Evolutionary conservation across 92 coral and sea anemone species (phyloP).

Genomic region (Palythoa heliodiscus): DNA sequence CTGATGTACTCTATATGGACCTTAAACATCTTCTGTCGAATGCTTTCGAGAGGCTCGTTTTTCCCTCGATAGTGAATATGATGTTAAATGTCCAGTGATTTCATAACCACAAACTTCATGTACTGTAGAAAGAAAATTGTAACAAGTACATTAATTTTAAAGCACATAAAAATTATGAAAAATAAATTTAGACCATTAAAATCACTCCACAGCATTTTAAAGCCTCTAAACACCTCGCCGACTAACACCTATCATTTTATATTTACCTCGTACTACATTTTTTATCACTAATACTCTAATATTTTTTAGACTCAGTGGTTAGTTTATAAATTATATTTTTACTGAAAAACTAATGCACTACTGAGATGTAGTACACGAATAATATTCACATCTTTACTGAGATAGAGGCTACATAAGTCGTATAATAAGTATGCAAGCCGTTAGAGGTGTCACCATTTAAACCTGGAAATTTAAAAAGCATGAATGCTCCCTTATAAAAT

Average conservation of each 20-base stretch:
- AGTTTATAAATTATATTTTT: background rate
- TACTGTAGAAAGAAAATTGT: slow-evolving; percentile 24
- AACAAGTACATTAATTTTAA: too few species aligned
- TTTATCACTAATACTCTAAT: background rate
- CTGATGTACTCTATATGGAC: slow-evolving; percentile 32
- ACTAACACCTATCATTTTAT: background rate
- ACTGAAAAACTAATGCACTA: slow-evolving; percentile 9
- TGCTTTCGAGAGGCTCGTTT: slow-evolving; percentile 41
- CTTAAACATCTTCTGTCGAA: slow-evolving; percentile 34
- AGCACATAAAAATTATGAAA: background rate
- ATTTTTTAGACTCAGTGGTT: background rate
- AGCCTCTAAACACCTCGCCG: background rate
- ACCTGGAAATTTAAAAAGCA: slow-evolving; percentile 3
- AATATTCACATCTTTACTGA: slow-evolving; percentile 8
- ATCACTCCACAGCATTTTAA: too few species aligned
- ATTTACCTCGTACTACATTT: background rate
- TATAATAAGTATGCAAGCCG: background rate
- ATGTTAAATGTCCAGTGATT: background rate
- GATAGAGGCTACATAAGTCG: background rate
- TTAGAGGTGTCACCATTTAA: background rate
- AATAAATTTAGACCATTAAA: too few species aligned
- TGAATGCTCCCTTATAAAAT: slow-evolving; percentile 4
- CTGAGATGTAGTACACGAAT: slow-evolving; percentile 7
- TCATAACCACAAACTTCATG: slow-evolving; percentile 15
- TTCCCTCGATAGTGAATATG: slow-evolving; percentile 19